These are phyloP conservation scores for Trichonephila inaurata DNA, from an alignment of 1,140 invertebrate species.

Conservation along the genomic window DNA sequence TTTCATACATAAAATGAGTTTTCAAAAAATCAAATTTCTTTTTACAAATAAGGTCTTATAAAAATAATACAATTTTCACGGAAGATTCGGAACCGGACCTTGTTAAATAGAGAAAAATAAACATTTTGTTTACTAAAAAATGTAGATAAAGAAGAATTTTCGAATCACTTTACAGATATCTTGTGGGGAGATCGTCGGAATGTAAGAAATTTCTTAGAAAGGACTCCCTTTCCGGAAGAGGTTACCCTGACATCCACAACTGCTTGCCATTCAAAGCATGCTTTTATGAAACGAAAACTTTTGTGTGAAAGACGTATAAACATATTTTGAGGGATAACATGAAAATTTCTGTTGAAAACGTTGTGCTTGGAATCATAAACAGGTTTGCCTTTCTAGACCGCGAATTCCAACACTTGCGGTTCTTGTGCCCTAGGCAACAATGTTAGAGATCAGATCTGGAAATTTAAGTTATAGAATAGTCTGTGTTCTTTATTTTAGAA, in stretches of 20 bases:
- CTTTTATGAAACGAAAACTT: slow-evolving; percentile 64
- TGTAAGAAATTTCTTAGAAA: slow-evolving; percentile 3
- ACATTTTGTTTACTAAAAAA: slow-evolving; percentile 5
- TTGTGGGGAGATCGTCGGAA: background rate
- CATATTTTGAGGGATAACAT: slow-evolving; percentile 36
- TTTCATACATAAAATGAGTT: background rate
- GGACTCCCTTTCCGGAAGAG: background rate
- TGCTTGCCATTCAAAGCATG: slow-evolving; percentile 66
- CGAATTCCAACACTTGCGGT: background rate
- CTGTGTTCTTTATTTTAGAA: no score
- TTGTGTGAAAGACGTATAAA: slow-evolving; percentile 41
- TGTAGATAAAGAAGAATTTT: background rate
- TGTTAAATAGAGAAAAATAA: background rate
- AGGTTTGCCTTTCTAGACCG: background rate
- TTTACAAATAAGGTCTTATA: background rate
- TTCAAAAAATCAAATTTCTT: no score
- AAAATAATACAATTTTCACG: background rate
- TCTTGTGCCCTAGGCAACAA: background rate
- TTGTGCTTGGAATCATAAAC: slow-evolving; percentile 39
- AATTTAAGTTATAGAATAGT: no score
- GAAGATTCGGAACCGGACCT: background rate
- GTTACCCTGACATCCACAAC: background rate
- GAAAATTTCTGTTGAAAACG: slow-evolving; percentile 3
- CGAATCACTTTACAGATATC: background rate
- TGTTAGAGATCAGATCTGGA: background rate